These are phyloP conservation scores for Andrena bicolor DNA, from an alignment of 2,888 invertebrate species.

Conservation along the genomic window DNA sequence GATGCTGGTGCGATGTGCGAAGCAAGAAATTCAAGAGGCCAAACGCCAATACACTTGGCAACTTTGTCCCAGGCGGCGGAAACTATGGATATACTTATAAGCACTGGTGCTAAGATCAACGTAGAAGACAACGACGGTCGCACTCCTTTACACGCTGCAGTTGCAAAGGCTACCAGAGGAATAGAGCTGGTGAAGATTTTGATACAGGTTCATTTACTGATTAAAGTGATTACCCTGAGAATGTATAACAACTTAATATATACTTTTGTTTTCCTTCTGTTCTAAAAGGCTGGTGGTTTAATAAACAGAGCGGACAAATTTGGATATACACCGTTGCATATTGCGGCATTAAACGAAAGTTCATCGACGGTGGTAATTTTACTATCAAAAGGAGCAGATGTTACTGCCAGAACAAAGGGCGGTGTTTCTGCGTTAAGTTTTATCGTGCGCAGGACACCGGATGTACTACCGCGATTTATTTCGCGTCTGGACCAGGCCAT, in stretches of 20 bases:
- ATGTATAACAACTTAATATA: background rate
- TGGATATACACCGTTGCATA: slow-evolving; percentile 94
- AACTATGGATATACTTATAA: slow-evolving; percentile 90
- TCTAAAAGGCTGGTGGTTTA: slow-evolving; percentile 88
- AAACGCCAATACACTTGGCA: slow-evolving; percentile 94
- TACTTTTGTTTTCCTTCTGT: slow-evolving; percentile 5
- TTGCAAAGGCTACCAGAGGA: slow-evolving; percentile 88
- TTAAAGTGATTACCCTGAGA: slow-evolving; percentile 17
- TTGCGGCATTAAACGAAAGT: slow-evolving; percentile 94
- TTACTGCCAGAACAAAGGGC: slow-evolving; percentile 92
- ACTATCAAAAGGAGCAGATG: slow-evolving; percentile 92
- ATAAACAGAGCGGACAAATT: slow-evolving; percentile 92
- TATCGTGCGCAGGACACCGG: slow-evolving; percentile 93
- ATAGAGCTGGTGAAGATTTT: slow-evolving; percentile 79
- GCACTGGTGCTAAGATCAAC: slow-evolving; percentile 88
- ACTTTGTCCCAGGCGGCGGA: slow-evolving; percentile 92
- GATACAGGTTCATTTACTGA: slow-evolving; percentile 75
- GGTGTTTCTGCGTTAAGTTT: slow-evolving; percentile 93
- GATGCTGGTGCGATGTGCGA: slow-evolving; percentile 92
- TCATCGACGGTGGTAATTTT: slow-evolving; percentile 91
- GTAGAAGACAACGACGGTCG: slow-evolving; percentile 91
- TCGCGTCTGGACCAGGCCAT: slow-evolving; percentile 91
- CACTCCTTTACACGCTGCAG: slow-evolving; percentile 92
- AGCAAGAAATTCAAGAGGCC: slow-evolving; percentile 90
- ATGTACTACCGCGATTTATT: slow-evolving; percentile 90